Evolutionary conservation across 2,797 vertebrate species (phyloP), one percentile per base, ranked within the genome.

Genomic region (Poliocrania exsul): DNA sequence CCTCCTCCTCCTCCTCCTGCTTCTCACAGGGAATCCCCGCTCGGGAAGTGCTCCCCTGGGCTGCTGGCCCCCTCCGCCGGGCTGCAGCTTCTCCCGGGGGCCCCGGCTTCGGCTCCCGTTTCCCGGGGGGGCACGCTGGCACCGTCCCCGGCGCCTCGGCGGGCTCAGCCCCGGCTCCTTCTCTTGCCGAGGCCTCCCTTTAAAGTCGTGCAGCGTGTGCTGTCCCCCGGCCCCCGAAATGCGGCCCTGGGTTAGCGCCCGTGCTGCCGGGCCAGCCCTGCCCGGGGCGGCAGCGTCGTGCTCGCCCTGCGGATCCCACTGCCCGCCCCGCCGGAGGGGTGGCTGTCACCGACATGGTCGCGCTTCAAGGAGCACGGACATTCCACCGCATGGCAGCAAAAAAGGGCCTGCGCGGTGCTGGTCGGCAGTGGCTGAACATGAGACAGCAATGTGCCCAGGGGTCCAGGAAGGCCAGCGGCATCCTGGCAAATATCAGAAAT

Each of bases 301-400:
- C 2, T 5, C 37, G 1, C 42, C 24, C n/a, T 5, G 2, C 6
- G 28, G 40, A 7, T 0, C 7, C 6, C 11, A 2, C 57, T 23
- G 17, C 1, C 23, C 5, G 2, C 25, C 28, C 44, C 10, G 20
- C 37, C 4, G 37, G 1, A 19, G 28, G 2, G 5, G 38, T 17
- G 38, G 5, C 53, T 20, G 38, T 0, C 18, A 2, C 13, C 40
- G 8, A 29, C 57, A 1, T 0, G n/a, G 19, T 11, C 3, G 2
- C 33, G 6, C 42, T 10, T 16, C 10, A 3, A 3, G 64, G 26
- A 57, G 4, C 38, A 3, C 3, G 16, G 69, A 2, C 0, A 1
- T 40, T 16, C 13, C 16, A 1, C 44, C 0, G 9, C 2, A 6
- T 65, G 35, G 3, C 72, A 4, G 65, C 6, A 11, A 33, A 8